These are phyloP conservation scores for Akabosia matsudoensis DNA, from an alignment of 1,140 invertebrate species.

Conservation along the genomic window DNA sequence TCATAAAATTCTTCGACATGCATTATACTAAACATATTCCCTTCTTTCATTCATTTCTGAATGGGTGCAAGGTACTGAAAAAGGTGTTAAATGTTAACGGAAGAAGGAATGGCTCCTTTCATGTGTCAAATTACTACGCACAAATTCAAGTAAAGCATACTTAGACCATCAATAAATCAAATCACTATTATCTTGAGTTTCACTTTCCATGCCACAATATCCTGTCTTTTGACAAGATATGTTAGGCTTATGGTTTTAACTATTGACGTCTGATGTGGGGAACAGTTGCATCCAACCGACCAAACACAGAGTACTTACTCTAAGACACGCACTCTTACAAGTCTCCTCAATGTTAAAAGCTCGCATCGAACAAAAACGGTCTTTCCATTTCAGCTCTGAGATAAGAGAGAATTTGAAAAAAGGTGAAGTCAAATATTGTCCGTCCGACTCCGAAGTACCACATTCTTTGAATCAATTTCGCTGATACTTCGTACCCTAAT, in stretches of 20 bases:
- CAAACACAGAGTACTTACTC: background rate
- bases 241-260: background rate
- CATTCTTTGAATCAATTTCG: no score
- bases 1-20: no score
- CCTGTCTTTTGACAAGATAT: slow-evolving; percentile 2
- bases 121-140: slow-evolving; percentile 14
- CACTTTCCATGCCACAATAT: background rate
- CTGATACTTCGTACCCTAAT: no score
- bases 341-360: no score
- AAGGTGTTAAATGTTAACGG: slow-evolving; percentile 12
- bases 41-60: background rate
- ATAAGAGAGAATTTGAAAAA: no score
- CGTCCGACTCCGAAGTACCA: no score
- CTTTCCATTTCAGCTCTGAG: no score
- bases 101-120: slow-evolving; percentile 4
- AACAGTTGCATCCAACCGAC: background rate
- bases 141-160: background rate
- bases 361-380: no score
- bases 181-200: background rate
- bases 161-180: slow-evolving; percentile 9
- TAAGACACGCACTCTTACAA: no score
- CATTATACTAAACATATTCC: background rate
- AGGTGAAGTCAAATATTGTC: no score
- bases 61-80: background rate
- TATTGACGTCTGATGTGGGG: background rate